Evolutionary conservation across 2,888 invertebrate species (phyloP).

Genomic region (Dione vanillae): DNA sequence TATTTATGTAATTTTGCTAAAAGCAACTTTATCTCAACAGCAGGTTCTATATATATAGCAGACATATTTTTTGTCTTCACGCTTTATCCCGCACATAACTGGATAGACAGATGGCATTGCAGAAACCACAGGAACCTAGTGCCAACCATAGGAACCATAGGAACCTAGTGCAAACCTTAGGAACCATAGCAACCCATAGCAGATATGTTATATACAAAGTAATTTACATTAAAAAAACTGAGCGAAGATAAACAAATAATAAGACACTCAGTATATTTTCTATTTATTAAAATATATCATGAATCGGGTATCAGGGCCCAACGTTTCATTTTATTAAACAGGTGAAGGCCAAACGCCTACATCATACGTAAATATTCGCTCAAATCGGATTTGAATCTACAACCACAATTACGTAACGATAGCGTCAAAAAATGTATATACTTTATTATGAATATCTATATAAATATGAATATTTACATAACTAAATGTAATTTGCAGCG

Average conservation of each 20-base stretch:
- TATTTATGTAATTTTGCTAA: too few species aligned
- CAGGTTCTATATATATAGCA: too few species aligned
- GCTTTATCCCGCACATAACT: too few species aligned
- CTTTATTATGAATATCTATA: not conserved
- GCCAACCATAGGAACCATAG: too few species aligned
- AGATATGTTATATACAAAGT: too few species aligned
- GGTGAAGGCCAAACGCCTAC: not conserved
- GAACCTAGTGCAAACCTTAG: too few species aligned
- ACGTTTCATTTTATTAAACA: not conserved
- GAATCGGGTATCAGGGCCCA: not conserved
- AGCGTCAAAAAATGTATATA: not conserved
- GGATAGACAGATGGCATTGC: too few species aligned
- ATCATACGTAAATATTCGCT: not conserved
- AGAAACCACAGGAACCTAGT: too few species aligned
- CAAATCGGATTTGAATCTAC: not conserved
- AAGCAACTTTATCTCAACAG: too few species aligned
- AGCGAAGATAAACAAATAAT: not conserved
- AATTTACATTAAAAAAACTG: too few species aligned
- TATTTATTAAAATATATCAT: not conserved
- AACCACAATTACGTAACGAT: not conserved
- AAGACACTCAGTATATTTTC: not conserved
- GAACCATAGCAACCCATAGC: too few species aligned
- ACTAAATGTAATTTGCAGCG: conserved; percentile 13
- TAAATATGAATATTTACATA: conserved; percentile 9
- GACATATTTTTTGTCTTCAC: too few species aligned